phyloP scores from a whole-genome alignment of 2,888 invertebrate species.

The Cerastis leucographa region DNA sequence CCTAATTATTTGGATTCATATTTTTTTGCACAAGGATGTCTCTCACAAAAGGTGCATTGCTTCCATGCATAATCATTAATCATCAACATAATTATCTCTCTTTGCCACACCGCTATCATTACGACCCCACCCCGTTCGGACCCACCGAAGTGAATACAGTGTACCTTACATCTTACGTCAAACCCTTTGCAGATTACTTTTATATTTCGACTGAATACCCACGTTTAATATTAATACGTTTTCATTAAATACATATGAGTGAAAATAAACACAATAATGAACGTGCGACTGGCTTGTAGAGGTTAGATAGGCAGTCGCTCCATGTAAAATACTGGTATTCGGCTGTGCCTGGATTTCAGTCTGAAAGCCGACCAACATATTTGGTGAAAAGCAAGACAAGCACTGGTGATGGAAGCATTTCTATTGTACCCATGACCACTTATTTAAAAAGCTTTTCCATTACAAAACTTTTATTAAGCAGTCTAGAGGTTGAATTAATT shows the following conservation, averaged over 20 bases:
- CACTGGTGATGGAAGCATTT: not conserved
- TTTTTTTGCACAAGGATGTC: not conserved
- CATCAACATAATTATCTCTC: not conserved
- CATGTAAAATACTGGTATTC: not conserved
- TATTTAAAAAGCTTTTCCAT: not conserved
- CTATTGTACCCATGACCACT: not conserved
- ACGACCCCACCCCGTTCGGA: conserved; percentile 11
- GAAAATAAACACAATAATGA: not conserved
- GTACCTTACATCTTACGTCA: conserved; percentile 64
- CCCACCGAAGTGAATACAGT: conserved; percentile 59
- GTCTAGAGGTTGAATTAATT: not conserved
- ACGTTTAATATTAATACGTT: conserved; percentile 34
- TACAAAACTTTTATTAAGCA: not conserved
- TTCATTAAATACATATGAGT: conserved; percentile 5
- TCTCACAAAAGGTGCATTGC: not conserved
- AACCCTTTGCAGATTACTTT: conserved; percentile 61
- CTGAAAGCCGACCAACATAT: not conserved
- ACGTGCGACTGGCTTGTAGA: not conserved
- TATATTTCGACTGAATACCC: conserved; percentile 55
- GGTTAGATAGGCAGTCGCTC: not conserved
- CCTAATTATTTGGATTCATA: not conserved
- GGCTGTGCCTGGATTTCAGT: not conserved
- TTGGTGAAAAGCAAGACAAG: not conserved
- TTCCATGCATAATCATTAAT: not conserved
- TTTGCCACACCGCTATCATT: conserved; percentile 25